These are phyloP conservation scores for Calypte anna DNA, from an alignment of 2,113 vertebrate species.

Conservation along the genomic window DNA sequence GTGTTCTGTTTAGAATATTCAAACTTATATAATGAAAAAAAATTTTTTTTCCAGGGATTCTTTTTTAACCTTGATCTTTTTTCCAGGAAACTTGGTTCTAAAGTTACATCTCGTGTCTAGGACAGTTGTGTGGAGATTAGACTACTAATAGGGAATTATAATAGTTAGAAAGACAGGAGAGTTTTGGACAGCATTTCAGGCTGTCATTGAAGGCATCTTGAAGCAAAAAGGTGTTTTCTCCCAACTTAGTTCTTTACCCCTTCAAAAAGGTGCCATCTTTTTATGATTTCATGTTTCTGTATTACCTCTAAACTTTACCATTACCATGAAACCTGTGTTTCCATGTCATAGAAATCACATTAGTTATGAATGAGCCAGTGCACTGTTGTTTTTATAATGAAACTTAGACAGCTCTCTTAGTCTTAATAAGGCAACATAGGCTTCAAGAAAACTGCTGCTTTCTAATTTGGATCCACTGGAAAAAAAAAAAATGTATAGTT, in stretches of 20 bases:
- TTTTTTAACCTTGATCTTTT: neutral
- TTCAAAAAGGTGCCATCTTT: neutral
- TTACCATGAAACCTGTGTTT: neutral
- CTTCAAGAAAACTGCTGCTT: neutral
- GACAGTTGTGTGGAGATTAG: neutral
- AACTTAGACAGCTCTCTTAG: neutral
- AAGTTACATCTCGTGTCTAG: neutral
- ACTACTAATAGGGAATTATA: neutral
- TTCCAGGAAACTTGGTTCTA: neutral
- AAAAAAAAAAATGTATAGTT: neutral
- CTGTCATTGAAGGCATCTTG: neutral
- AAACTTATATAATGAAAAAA: neutral
- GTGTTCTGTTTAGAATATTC: neutral
- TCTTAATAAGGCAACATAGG: neutral
- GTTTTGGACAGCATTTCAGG: neutral
- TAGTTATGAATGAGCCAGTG: neutral
- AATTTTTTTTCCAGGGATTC: neutral
- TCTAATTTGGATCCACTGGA: neutral
- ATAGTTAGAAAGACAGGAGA: neutral
- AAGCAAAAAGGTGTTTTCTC: neutral
- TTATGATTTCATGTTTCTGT: neutral
- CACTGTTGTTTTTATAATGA: neutral
- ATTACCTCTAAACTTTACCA: neutral
- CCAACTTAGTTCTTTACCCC: neutral
- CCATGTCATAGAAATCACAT: neutral